phyloP scores from a whole-genome alignment of 1,140 invertebrate species.

The Diachasma alloeum region DNA sequence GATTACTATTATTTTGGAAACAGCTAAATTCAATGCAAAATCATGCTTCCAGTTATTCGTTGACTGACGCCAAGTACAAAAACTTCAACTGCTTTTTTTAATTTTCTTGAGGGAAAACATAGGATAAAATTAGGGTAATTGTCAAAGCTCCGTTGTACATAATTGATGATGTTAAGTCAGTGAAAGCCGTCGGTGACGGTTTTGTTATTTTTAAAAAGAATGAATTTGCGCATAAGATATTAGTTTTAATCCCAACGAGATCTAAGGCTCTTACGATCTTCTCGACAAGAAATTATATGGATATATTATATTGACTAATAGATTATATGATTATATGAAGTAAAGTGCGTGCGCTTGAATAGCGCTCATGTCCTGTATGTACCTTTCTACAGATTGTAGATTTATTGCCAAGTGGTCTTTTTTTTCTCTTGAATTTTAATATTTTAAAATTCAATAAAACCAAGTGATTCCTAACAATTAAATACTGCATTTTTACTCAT shows the following conservation, averaged over 20 bases:
- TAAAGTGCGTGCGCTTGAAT: slow-evolving; percentile 24
- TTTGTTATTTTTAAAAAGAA: not conserved
- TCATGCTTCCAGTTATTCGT: slow-evolving; percentile 34
- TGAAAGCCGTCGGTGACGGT: not conserved
- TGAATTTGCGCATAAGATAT: not conserved
- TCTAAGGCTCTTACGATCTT: not conserved
- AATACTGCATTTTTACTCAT: not conserved
- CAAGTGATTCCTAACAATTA: slow-evolving; percentile 20
- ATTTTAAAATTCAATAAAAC: slow-evolving; percentile 41
- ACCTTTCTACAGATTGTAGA: slow-evolving; percentile 38
- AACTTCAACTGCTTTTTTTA: not conserved
- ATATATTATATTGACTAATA: slow-evolving; percentile 21
- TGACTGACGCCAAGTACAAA: slow-evolving; percentile 40
- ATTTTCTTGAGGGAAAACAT: not conserved
- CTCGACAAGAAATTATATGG: slow-evolving; percentile 1
- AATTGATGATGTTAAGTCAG: not conserved
- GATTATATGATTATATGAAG: slow-evolving; percentile 18
- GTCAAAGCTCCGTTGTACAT: not conserved
- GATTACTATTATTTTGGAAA: not conserved
- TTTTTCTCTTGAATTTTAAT: slow-evolving; percentile 21
- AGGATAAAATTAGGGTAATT: not conserved
- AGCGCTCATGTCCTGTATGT: slow-evolving; percentile 38
- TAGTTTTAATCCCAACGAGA: not conserved
- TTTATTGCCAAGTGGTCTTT: slow-evolving; percentile 24
- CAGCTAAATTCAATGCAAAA: not conserved